Evolutionary conservation across 2,888 invertebrate species (phyloP).

Genomic region (Latheticus oryzae): DNA sequence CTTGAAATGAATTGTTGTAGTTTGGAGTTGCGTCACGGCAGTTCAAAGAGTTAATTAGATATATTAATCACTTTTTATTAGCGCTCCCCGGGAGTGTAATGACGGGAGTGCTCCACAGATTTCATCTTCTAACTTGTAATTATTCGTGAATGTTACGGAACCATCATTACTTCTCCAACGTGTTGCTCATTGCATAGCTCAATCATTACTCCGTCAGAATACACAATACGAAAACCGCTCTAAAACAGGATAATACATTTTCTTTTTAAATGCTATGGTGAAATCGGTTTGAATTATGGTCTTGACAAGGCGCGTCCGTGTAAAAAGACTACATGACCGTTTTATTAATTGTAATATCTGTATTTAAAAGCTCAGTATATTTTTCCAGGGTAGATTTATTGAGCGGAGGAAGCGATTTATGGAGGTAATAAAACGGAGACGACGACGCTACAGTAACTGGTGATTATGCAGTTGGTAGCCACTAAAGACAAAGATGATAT

Average conservation of each 20-base stretch:
- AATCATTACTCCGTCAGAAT: constrained; percentile 16
- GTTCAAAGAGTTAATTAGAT: constrained; percentile 61
- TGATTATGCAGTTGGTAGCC: constrained; percentile 52
- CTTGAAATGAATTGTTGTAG: constrained; percentile 59
- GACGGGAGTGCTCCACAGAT: constrained; percentile 54
- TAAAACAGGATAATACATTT: not conserved
- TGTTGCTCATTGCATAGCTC: constrained; percentile 23
- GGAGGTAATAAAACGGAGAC: constrained; percentile 51
- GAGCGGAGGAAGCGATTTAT: constrained; percentile 49
- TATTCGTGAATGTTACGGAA: constrained; percentile 49
- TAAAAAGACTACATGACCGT: constrained; percentile 20
- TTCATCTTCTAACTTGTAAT: constrained; percentile 57
- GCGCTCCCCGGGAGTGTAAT: constrained; percentile 56
- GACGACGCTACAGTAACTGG: constrained; percentile 48
- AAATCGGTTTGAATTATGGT: constrained; percentile 14
- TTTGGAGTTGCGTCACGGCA: constrained; percentile 59
- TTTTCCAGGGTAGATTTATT: constrained; percentile 48
- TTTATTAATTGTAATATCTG: constrained; percentile 53
- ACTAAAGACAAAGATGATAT: constrained; percentile 36
- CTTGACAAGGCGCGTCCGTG: constrained; percentile 7
- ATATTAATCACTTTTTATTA: constrained; percentile 62
- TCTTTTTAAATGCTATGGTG: constrained; percentile 3
- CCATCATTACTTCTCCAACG: constrained; percentile 39
- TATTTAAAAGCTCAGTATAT: constrained; percentile 50
- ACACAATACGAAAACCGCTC: constrained; percentile 6